These are phyloP conservation scores for Myopa tessellatipennis DNA, from an alignment of 2,888 invertebrate genomes.

Conservation along the genomic window DNA sequence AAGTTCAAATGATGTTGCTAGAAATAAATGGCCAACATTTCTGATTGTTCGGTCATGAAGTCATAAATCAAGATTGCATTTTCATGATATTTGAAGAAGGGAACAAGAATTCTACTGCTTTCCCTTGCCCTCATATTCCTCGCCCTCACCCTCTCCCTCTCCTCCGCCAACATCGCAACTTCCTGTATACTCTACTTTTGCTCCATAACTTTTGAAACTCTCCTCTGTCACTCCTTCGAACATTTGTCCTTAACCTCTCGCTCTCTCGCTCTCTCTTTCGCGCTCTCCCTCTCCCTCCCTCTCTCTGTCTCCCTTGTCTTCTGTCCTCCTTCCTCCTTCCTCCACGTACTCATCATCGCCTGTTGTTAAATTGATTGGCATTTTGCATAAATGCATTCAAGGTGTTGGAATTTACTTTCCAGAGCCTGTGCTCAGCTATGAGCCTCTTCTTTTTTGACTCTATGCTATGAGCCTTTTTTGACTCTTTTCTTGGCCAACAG, in stretches of 20 bases:
- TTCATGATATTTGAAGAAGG: conserved; percentile 47
- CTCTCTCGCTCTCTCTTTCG: too few relatives aligned
- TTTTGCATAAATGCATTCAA: conserved; percentile 51
- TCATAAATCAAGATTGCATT: conserved; percentile 57
- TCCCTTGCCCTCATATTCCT: background rate
- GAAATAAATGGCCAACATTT: conserved; percentile 32
- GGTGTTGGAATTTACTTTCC: conserved; percentile 16
- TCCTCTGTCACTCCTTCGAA: too few relatives aligned
- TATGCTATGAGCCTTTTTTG: background rate
- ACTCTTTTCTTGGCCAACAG: background rate
- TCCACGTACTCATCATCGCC: background rate
- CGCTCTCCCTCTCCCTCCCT: too few relatives aligned
- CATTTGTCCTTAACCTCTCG: too few relatives aligned
- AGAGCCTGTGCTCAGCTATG: background rate
- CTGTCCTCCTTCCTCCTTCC: background rate
- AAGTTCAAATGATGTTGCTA: conserved; percentile 29
- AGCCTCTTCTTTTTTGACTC: background rate
- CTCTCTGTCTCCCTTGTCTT: too few relatives aligned
- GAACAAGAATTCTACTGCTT: background rate
- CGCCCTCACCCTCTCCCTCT: background rate
- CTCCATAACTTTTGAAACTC: too few relatives aligned
- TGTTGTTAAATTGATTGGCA: conserved; percentile 44
- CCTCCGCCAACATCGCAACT: background rate
- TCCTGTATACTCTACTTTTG: too few relatives aligned
- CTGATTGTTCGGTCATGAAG: conserved; percentile 55